These are phyloP conservation scores for Prochilodus magdalenae DNA, from an alignment of 2,113 vertebrate species.

Conservation along the genomic window DNA sequence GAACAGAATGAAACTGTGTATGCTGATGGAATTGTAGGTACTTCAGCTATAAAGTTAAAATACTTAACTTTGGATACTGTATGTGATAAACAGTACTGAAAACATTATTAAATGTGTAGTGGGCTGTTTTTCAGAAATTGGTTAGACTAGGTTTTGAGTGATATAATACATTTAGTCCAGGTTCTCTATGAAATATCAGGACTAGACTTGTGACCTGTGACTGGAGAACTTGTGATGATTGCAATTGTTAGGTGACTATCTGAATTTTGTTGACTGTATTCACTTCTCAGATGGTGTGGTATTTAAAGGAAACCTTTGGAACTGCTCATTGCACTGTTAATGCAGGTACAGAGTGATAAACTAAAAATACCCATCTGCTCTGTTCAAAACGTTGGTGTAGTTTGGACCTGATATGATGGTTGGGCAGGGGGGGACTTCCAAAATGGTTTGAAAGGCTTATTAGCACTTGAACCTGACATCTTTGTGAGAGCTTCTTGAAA, in stretches of 20 bases:
- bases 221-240: constrained; percentile 11
- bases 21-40: neutral
- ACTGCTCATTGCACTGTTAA: neutral
- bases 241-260: neutral
- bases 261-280: neutral
- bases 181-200: neutral
- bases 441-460: neutral
- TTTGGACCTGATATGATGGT: neutral
- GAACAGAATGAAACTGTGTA: neutral
- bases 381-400: neutral
- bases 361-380: neutral
- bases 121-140: neutral
- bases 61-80: constrained; percentile 4
- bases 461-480: neutral
- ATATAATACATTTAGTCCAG: neutral
- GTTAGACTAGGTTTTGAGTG: neutral
- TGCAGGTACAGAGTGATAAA: neutral
- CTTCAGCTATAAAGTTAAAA: neutral
- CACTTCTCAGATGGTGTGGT: neutral
- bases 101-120: neutral
- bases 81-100: constrained; percentile 1
- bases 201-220: neutral
- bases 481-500: neutral
- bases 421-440: neutral
- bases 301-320: neutral